A percentile compares a stretch with the other conserved stretches of the same genome.
These are phyloP conservation scores for Ptilodon capucinus DNA, from an alignment of 2,888 invertebrate genomes.

Conservation along the genomic window DNA sequence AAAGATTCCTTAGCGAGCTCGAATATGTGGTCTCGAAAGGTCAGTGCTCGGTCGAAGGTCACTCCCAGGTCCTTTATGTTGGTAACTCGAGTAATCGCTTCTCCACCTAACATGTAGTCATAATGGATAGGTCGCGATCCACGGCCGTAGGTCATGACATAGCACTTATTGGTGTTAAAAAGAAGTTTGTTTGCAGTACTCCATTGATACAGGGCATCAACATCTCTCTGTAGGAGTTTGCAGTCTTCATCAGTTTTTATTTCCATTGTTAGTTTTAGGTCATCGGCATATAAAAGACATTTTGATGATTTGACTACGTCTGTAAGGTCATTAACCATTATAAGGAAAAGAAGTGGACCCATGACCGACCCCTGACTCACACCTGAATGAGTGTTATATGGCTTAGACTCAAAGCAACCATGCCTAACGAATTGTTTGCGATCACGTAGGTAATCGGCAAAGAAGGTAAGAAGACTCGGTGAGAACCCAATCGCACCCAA, in stretches of 20 bases:
- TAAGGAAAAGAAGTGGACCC: slow-evolving; percentile 1
- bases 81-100: too few relatives aligned
- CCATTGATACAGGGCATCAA: background rate
- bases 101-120: too few relatives aligned
- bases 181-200: too few relatives aligned
- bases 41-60: background rate
- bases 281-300: background rate
- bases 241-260: background rate
- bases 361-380: slow-evolving; percentile 1
- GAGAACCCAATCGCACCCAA: background rate
- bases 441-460: background rate
- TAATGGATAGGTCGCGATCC: too few relatives aligned
- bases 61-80: too few relatives aligned
- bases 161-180: too few relatives aligned
- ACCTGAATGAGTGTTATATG: background rate
- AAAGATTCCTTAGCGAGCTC: background rate
- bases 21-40: background rate
- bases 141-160: too few relatives aligned
- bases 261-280: background rate
- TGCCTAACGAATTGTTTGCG: background rate
- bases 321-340: background rate
- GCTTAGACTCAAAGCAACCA: background rate
- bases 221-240: background rate
- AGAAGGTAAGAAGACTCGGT: background rate
- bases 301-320: too few relatives aligned